Evolutionary conservation across 2,113 vertebrate genomes (phyloP).

Genomic region (Penelope pileata): DNA sequence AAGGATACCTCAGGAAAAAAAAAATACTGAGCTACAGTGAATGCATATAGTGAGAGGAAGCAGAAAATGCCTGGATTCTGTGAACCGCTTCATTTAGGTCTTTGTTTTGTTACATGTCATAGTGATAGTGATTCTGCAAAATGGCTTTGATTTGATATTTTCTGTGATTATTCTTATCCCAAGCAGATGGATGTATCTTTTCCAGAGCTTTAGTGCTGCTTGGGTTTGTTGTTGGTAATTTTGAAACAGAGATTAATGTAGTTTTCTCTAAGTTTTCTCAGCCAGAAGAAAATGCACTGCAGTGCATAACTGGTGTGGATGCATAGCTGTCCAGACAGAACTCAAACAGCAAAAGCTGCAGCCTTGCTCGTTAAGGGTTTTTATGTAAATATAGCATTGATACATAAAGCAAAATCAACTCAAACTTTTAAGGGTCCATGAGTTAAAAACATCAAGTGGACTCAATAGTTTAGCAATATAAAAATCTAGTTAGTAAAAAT

Average conservation of each 20-base stretch:
- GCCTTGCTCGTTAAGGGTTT: background rate
- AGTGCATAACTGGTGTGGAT: accelerated
- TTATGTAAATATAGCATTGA: background rate
- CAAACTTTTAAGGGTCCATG: background rate
- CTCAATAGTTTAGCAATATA: background rate
- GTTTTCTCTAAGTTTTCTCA: background rate
- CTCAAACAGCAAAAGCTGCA: background rate
- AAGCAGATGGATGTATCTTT: background rate
- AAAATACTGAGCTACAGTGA: background rate
- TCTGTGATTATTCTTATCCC: background rate
- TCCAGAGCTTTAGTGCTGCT: background rate
- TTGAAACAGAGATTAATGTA: background rate
- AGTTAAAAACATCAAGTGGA: background rate
- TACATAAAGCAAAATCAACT: background rate
- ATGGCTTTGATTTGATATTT: background rate
- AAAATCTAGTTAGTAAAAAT: background rate
- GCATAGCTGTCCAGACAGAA: background rate
- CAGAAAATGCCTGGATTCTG: background rate
- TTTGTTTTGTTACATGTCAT: background rate
- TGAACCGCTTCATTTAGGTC: background rate
- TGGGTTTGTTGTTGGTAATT: background rate
- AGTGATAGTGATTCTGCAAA: background rate
- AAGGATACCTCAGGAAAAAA: background rate
- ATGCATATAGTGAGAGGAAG: background rate
- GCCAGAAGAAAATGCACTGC: background rate